These are phyloP conservation scores for Synergus laeviventris DNA, from an alignment of 2,888 invertebrate species.

Conservation along the genomic window DNA sequence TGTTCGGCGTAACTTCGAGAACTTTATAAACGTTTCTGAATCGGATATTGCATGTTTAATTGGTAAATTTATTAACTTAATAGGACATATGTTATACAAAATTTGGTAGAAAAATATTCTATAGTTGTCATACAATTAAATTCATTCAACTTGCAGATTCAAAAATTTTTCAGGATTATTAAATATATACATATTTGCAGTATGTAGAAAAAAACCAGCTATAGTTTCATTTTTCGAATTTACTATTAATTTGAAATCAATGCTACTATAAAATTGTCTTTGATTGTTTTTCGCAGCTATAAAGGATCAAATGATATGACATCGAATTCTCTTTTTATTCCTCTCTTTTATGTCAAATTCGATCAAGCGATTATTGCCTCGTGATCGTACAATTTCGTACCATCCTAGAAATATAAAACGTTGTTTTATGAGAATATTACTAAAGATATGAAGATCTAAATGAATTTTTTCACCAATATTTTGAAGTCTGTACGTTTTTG, in stretches of 20 bases:
- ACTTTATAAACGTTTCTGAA: neutral
- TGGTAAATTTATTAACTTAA: no score
- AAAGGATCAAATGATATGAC: neutral
- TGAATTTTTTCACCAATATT: neutral
- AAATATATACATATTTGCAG: slow-evolving; percentile 1
- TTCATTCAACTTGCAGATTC: neutral
- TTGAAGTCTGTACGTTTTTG: neutral
- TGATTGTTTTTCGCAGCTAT: neutral
- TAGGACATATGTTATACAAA: neutral
- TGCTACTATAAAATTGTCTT: neutral
- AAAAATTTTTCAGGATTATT: neutral
- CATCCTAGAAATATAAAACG: slow-evolving; percentile 20
- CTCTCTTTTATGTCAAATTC: slow-evolving; percentile 12
- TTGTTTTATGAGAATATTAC: slow-evolving; percentile 2
- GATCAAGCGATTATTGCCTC: slow-evolving; percentile 8
- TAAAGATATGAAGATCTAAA: neutral
- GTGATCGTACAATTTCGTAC: slow-evolving; percentile 23
- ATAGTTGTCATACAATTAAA: neutral
- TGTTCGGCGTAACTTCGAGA: neutral
- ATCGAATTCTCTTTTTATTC: neutral
- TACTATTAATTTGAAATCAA: neutral
- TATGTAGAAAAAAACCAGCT: neutral
- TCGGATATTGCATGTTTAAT: neutral
- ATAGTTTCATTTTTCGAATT: neutral
- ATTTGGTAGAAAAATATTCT: neutral